These are phyloP conservation scores for Hyphantria cunea DNA, from an alignment of 1,140 invertebrate genomes.

Conservation along the genomic window DNA sequence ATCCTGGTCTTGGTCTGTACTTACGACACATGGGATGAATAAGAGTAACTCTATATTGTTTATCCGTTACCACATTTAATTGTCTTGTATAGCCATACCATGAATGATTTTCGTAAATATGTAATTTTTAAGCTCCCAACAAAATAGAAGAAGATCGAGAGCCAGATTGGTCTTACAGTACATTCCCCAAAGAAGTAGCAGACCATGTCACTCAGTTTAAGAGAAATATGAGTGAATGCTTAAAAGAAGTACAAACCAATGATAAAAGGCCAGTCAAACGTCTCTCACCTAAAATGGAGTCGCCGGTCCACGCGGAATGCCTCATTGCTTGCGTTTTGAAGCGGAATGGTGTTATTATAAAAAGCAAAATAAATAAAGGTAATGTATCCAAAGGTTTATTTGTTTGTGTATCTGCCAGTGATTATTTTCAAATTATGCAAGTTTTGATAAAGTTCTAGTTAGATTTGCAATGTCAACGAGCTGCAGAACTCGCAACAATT, in stretches of 20 bases:
- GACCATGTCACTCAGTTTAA: slow-evolving; percentile 60
- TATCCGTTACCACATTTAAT: no score
- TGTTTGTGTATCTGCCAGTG: no score
- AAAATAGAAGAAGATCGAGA: slow-evolving; percentile 36
- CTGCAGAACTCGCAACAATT: no score
- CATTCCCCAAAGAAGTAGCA: slow-evolving; percentile 53
- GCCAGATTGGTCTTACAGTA: slow-evolving; percentile 64
- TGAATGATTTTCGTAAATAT: no score
- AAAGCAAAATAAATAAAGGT: slow-evolving; percentile 71
- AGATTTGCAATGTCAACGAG: no score
- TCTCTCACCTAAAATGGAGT: slow-evolving; percentile 63
- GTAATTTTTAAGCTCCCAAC: neutral
- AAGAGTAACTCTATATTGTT: no score
- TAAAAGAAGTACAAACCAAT: slow-evolving; percentile 62
- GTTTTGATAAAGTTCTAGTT: no score
- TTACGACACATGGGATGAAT: no score
- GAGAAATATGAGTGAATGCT: slow-evolving; percentile 67
- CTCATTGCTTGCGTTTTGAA: slow-evolving; percentile 71
- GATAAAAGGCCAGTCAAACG: slow-evolving; percentile 56
- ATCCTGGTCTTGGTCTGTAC: no score
- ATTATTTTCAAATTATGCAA: no score
- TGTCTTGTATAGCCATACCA: no score
- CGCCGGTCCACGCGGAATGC: slow-evolving; percentile 69
- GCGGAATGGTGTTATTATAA: slow-evolving; percentile 61
- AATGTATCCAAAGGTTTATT: neutral